Evolutionary conservation across 2,113 vertebrate genomes (phyloP).

Genomic region (Dasyprocta punctata): DNA sequence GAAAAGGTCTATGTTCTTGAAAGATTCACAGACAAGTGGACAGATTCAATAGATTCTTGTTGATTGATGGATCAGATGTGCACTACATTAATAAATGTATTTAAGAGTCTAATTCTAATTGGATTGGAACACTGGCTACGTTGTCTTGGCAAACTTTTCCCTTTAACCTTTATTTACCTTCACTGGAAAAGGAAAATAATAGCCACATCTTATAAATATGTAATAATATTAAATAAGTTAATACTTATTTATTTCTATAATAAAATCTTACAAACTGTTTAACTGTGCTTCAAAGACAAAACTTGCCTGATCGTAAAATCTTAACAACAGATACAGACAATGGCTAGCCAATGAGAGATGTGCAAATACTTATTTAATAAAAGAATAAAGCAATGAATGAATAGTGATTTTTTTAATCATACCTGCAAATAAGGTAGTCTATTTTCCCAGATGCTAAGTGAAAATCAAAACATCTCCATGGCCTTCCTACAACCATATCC

Average conservation of each 20-base stretch:
- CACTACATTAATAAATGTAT: not conserved
- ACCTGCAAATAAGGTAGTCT: not conserved
- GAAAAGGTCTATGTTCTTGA: not conserved
- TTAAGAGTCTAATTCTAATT: not conserved
- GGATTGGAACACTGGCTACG: not conserved
- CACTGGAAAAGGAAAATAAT: not conserved
- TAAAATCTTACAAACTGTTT: not conserved
- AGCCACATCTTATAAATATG: not conserved
- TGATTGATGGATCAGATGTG: not conserved
- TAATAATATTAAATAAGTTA: slow-evolving; percentile 5
- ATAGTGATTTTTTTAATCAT: not conserved
- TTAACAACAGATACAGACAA: not conserved
- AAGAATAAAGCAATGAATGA: not conserved
- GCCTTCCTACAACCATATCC: not conserved
- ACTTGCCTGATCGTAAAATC: not conserved
- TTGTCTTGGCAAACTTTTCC: not conserved
- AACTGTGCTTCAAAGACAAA: not conserved
- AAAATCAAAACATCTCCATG: not conserved
- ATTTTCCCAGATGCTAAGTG: not conserved
- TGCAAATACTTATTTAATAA: not conserved
- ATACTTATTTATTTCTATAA: not conserved
- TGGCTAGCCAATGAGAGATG: not conserved
- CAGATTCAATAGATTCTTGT: not conserved
- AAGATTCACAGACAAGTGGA: not conserved
- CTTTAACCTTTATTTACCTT: not conserved